Evolutionary conservation across 2,888 invertebrate genomes (phyloP), one percentile per base, ranked within the genome.

Genomic region (Napeogenes inachia): DNA sequence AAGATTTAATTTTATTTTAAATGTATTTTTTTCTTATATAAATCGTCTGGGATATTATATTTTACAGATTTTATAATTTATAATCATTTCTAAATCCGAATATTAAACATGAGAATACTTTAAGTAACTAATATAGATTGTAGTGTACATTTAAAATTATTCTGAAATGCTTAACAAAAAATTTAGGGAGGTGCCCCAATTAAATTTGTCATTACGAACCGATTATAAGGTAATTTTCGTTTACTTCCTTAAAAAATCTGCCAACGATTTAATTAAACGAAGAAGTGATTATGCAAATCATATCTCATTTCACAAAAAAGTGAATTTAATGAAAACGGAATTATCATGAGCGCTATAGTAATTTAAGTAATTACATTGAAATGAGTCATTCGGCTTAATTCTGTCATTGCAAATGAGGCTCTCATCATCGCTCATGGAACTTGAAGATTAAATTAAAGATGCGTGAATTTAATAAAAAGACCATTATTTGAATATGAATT

Each of bases 241-340:
- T 35, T 21, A 54, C 45, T 38, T 45, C 38, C 56, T 45, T 21
- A 30, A 61, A 64, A 66, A 64, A 61, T 56, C 56, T 56, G 62
- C 61, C 54, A 46, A 60, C 45, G 58, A 67, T 65, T 67, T 61
- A 69, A 69, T 67, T 64, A 69, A 66, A 47, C 59, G 64, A 50
- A 60, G 62, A 57, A 65, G 65, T 62, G 63, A 70, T 70, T 69
- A 68, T 67, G 66, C 63, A 65, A 70, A 70, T 70, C 60, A 63
- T 65, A 65, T 65, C 60, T 68, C 68, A 68, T 69, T 70, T 65
- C 65, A 63, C 65, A 70, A 69, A 70, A 70, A 50, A 67, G 55
- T 62, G 68, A 64, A 65, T 69, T 69, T 64, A 68, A 64, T 65
- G 62, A 66, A 59, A 64, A 63, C 61, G 57, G 64, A 67, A 70